Evolutionary conservation across 2,113 vertebrate genomes (phyloP), one percentile per base, ranked within the genome.

Genomic region (Microcebus ravelobensis): DNA sequence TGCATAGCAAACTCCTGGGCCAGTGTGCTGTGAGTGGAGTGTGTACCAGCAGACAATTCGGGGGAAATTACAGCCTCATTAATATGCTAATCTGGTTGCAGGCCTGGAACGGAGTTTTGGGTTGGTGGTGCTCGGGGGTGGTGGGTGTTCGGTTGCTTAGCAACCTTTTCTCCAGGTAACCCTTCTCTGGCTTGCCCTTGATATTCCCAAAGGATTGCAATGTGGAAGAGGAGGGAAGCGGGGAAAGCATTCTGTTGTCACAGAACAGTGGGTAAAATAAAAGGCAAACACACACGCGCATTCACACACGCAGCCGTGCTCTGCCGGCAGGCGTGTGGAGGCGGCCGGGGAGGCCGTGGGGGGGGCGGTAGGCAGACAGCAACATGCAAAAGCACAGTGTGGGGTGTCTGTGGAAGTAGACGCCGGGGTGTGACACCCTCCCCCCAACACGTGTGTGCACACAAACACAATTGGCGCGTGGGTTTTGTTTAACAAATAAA

Each of bases 51-150:
- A 98, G 99, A 99, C 98, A 98, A 99, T 99, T 99, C 98, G 97
- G 97, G 98, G 98, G 98, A 98, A 99, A 99, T 99, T 99, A 99
- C 98, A 99, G 98, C 98, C 99, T 99, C 98, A 99, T 99, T 99
- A 99, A 99, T 99, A 99, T 99, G 99, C 99, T 99, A 99, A 99
- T 99, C 99, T 99, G 98, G 99, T 99, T 98, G 98, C 98, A 99
- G 99, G 98, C 98, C 98, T 99, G 98, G 98, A 99, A 98, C 98
- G 98, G 97, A 98, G 98, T 99, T 99, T 99, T 98, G 98, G 98
- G 98, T 98, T 99, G 98, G 98, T 98, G 97, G 98, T 98, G 98
- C 98, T 98, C 55, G 73, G 97, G 98, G 98, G 98, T 97, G 98
- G 98, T 97, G 97, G 98, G 98, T 96, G 97, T 97, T 98, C 70